Base-by-base conservation (phyloP, 2,113 vertebrate genomes). In the Falco punctatus region DNA sequence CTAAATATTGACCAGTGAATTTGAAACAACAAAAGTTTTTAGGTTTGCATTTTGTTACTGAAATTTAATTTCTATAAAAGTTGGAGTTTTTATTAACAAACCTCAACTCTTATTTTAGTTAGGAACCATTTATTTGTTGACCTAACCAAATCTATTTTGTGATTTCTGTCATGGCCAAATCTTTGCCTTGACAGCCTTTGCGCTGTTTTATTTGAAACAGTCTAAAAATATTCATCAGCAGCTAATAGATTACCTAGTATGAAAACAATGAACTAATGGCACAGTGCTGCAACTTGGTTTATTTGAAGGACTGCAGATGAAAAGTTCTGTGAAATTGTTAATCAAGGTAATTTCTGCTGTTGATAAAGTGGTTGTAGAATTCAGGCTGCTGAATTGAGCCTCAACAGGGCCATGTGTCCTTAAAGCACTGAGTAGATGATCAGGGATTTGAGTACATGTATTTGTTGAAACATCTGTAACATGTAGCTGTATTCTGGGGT, bases 81-180 rank as follows among this genome's bases (percentile, higher is more conserved):
- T 79, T 86, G 87, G 74, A 67, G 20, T 62, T 92, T 94, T 96
- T 96, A 89, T 96, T 97, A 97, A 97, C 71, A 88, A 94, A 91
- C 58, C 62, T 96, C 44, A 87, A 74, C 52, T 44, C 72, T 61
- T 90, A 49, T 96, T 97, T 96, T 88, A 70, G 24, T 55, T 88
- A 35, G 52, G 48, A 78, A 35, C 90, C 72, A 42, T 92, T 81
- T 94, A 92, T 96, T 97, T 97, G 59, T 86, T 94, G 79, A 91
- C 96, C 88, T 92, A 87, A 95, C 85, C 67, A 73, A 82, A 77
- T 96, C 74, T 95, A 55, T 93, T 86, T 94, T 83, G 94, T 92
- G 57, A 46, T 83, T 92, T 44, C 92, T 91, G 51, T 73, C 90
- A 86, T 49, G 73, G 93, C 77, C 80, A 75, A 92, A 91, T 90